Conservation (phyloP, 1,140 invertebrate genomes). For the Artemia franciscana region DNA sequence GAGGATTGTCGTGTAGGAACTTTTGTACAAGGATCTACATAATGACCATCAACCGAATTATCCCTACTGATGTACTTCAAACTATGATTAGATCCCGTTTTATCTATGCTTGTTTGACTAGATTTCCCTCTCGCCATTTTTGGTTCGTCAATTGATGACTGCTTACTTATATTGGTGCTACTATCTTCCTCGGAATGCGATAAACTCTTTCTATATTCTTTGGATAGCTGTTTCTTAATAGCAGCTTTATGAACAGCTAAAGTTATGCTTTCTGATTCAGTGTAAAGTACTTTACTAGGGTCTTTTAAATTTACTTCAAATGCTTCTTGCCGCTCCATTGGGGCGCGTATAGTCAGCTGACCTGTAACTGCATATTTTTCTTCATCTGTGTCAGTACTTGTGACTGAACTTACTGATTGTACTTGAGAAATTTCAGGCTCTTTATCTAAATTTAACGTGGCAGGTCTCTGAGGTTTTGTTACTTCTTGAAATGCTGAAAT, state of each 20-base stretch:
- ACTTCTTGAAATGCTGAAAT: conserved; percentile 7
- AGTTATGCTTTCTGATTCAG: conserved; percentile 20
- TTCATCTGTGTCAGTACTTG: not conserved
- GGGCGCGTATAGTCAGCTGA: not conserved
- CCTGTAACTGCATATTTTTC: not conserved
- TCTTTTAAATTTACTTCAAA: conserved; percentile 13
- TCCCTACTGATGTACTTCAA: too few species aligned
- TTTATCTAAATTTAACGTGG: conserved; percentile 2
- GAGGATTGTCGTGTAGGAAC: too few species aligned
- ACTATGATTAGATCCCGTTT: too few species aligned
- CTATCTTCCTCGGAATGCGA: not conserved
- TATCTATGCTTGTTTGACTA: too few species aligned
- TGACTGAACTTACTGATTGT: not conserved
- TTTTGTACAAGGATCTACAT: too few species aligned
- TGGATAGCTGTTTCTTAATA: conserved; percentile 22
- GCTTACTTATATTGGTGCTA: not conserved
- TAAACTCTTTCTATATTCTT: conserved; percentile 14
- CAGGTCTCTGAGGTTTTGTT: conserved; percentile 4
- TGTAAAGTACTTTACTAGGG: conserved; percentile 20
- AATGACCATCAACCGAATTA: too few species aligned
- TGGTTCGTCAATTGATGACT: not conserved
- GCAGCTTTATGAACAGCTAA: conserved; percentile 23
- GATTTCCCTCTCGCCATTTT: too few species aligned
- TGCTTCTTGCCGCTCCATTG: conserved; percentile 3
- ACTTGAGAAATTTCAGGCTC: not conserved